Evolutionary conservation across 1,140 invertebrate species (phyloP).

Genomic region (Dendroctonus valens): DNA sequence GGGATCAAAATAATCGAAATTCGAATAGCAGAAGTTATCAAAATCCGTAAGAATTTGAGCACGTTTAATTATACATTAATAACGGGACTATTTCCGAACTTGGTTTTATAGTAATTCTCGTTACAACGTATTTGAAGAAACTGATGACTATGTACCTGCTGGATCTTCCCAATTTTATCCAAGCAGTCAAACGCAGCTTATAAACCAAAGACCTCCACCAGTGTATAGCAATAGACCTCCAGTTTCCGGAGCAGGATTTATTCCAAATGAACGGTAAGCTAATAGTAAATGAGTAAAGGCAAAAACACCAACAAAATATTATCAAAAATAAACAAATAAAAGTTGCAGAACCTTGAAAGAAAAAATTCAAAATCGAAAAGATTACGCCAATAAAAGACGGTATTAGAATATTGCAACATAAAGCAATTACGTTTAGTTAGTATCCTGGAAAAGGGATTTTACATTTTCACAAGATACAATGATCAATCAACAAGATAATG

Average conservation of each 20-base stretch:
- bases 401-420: too few species aligned
- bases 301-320: too few species aligned
- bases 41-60: slow-evolving; percentile 15
- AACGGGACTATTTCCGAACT: background rate
- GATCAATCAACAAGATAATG: too few species aligned
- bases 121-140: slow-evolving; percentile 21
- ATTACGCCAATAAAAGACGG: too few species aligned
- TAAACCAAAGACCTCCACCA: slow-evolving; percentile 6
- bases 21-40: slow-evolving; percentile 14
- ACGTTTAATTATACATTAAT: background rate
- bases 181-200: background rate
- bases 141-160: slow-evolving; percentile 14
- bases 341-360: too few species aligned
- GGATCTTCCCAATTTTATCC: slow-evolving; percentile 2
- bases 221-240: slow-evolving; percentile 2
- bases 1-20: slow-evolving; percentile 44
- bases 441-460: too few species aligned
- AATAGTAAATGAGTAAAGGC: too few species aligned
- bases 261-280: slow-evolving; percentile 16
- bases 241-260: slow-evolving; percentile 15
- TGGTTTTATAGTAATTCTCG: slow-evolving; percentile 8
- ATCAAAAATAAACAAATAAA: too few species aligned
- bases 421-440: too few species aligned
- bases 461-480: too few species aligned
- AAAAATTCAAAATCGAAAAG: too few species aligned